phyloP scores from a whole-genome alignment of 2,113 vertebrate species.

The Dinomys branickii region DNA sequence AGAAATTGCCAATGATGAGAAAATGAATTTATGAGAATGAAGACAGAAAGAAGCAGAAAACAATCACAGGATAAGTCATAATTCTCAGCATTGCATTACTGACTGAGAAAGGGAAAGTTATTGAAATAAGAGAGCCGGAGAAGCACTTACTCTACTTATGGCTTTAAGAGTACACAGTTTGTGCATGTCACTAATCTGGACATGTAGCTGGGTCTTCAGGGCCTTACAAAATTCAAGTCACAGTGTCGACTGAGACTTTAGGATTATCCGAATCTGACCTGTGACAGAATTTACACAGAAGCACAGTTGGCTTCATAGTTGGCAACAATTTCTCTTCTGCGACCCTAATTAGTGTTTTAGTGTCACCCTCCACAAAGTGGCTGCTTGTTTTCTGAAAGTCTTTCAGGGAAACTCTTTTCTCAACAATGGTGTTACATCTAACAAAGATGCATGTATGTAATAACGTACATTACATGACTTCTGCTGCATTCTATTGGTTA shows the following conservation, averaged over 20 bases:
- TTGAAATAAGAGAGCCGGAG: not conserved
- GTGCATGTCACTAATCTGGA: not conserved
- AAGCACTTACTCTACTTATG: not conserved
- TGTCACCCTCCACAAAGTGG: not conserved
- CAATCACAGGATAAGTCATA: not conserved
- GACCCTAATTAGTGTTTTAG: no score
- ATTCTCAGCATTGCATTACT: not conserved
- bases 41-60: not conserved
- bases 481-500: not conserved
- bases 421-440: not conserved
- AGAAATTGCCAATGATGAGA: not conserved
- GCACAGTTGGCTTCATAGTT: not conserved
- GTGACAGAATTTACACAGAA: not conserved
- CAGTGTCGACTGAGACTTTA: not conserved
- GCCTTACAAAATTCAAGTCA: not conserved
- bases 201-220: not conserved
- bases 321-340: not conserved
- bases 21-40: not conserved
- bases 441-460: not conserved
- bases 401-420: not conserved
- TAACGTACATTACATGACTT: not conserved
- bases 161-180: not conserved
- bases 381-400: not conserved
- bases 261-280: not conserved
- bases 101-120: not conserved